phyloP scores from a whole-genome alignment of 2,113 vertebrate genomes.

The Oryzias celebensis region DNA sequence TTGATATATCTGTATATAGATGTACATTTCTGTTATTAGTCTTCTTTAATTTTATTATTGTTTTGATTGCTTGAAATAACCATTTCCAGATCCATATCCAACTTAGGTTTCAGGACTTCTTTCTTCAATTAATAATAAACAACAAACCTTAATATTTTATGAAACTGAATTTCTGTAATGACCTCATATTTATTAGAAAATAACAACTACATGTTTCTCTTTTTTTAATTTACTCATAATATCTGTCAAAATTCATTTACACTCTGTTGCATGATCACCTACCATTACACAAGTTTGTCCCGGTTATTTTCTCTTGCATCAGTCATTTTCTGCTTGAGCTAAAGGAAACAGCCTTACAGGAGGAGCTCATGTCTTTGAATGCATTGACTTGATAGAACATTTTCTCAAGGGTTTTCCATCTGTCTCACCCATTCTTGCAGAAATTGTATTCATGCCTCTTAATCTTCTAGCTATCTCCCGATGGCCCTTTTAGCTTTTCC shows the following conservation, averaged over 20 bases:
- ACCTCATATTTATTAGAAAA: neutral
- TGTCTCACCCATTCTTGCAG: neutral
- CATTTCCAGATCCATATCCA: too few species aligned
- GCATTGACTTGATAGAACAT: conserved; percentile 17
- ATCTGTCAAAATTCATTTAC: neutral
- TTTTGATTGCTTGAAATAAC: too few species aligned
- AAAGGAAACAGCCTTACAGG: conserved; percentile 1
- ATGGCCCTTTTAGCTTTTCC: conserved; percentile 31
- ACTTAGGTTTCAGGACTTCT: too few species aligned
- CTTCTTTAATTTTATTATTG: too few species aligned
- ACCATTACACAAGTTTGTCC: too few species aligned
- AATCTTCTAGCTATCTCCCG: conserved; percentile 25
- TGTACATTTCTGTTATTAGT: too few species aligned
- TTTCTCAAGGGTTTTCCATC: neutral
- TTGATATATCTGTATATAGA: too few species aligned
- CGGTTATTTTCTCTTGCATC: too few species aligned
- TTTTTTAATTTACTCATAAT: neutral
- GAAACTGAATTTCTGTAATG: neutral
- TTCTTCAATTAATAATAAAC: too few species aligned
- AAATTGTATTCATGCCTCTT: conserved; percentile 13
- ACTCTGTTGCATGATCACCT: too few species aligned
- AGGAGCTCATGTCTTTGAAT: conserved; percentile 1
- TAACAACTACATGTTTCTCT: neutral
- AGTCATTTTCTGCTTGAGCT: too few species aligned
- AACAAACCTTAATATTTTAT: too few species aligned